These are phyloP conservation scores for Struthio camelus DNA, from an alignment of 2,113 vertebrate species.

Conservation along the genomic window DNA sequence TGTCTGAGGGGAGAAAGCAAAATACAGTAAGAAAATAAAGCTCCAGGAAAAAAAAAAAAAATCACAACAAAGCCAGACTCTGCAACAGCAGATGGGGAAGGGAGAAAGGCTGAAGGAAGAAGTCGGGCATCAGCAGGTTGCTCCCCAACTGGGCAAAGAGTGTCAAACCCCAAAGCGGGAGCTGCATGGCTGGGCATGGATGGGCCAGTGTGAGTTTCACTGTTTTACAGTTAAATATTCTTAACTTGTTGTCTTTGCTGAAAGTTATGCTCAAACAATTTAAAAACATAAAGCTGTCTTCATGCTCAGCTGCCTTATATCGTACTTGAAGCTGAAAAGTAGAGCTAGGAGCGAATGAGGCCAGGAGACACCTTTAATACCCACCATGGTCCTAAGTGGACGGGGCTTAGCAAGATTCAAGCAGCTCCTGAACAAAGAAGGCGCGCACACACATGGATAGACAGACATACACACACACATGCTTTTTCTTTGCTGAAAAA, in stretches of 20 bases:
- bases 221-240: background rate
- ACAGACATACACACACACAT: background rate
- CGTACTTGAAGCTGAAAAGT: background rate
- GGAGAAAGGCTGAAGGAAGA: background rate
- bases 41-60: background rate
- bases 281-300: background rate
- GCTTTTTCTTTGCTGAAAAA: background rate
- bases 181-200: background rate
- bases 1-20: constrained; percentile 75
- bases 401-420: background rate
- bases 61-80: background rate
- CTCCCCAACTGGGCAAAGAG: background rate
- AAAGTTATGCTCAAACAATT: background rate
- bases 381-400: background rate
- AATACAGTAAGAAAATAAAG: constrained; percentile 37
- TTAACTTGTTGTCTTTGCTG: background rate
- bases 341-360: background rate
- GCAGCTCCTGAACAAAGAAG: background rate
- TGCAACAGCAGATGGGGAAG: background rate
- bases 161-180: background rate
- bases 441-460: background rate
- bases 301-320: background rate
- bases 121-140: background rate
- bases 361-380: background rate
- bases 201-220: background rate